Evolutionary conservation across 2,797 vertebrate species (phyloP), one percentile per base, ranked within the genome.

Genomic region (Merluccius polli): DNA sequence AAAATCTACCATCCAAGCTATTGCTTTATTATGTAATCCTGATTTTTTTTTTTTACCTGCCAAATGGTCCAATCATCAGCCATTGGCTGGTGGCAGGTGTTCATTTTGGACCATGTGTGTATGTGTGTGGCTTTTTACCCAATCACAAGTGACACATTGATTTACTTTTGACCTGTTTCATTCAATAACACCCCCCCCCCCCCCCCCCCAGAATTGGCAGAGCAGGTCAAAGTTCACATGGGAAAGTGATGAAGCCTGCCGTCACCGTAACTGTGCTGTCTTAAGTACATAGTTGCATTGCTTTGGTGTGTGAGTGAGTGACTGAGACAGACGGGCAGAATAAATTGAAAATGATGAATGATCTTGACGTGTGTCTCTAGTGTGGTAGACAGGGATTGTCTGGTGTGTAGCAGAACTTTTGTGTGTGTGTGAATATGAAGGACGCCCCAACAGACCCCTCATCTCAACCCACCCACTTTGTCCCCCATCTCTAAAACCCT

Each of bases 201-300:
- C 76, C 67, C 13, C 32, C 71, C 1, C 21, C 13, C 31, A 35
- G 21, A 38, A 29, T 8, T 27, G 10, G 3, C 16, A 32, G 3
- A 41, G 21, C 73, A 24, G 73, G 75, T 75, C 44, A 70, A 72
- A 77, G 76, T 75, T 30, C 41, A 81, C 68, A 86, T 81, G 72
- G 77, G 71, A 86, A 27, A 30, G 73, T 31, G 32, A 83, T 88
- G 88, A 89, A 92, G 59, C 65, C 77, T 71, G 48, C 73, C 81
- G 29, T 82, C 76, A 85, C 31, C 16, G 11, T 82, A 82, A 81
- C 74, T 30, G 2, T n/a, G 75, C 35, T 2, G 52, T 67, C 33
- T 52, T 52, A 21, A 52, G 48, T 18, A 21, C 16, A 52, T 21
- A 52, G 48, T 52, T 52, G 48, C n/a, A 52, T 52, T 52, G 21